Evolutionary conservation across 1,140 invertebrate genomes (phyloP).

Genomic region (Druon quercuslanigerum): DNA sequence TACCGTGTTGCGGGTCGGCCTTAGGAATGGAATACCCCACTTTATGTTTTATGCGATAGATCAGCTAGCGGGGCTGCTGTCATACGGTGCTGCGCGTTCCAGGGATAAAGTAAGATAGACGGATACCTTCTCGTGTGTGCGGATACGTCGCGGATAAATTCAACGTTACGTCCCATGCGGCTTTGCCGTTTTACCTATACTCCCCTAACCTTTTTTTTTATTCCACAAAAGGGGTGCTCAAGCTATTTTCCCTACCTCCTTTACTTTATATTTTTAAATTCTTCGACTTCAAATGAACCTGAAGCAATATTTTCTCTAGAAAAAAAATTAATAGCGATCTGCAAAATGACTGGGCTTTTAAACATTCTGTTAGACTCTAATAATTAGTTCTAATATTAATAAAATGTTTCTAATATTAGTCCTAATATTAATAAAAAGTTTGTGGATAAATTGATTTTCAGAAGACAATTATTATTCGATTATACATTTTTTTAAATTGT

Average conservation of each 20-base stretch:
- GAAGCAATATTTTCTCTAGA: too few species aligned
- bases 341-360: too few species aligned
- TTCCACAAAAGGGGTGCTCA: conserved; percentile 52
- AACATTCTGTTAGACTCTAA: too few species aligned
- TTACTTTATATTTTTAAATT: conserved; percentile 5
- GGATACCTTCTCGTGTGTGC: conserved; percentile 68
- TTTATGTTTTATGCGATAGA: conserved; percentile 76
- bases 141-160: conserved; percentile 72
- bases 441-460: too few species aligned
- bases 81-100: conserved; percentile 69
- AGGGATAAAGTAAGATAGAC: conserved; percentile 75
- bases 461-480: too few species aligned
- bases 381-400: too few species aligned
- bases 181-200: conserved; percentile 71
- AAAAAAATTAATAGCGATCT: too few species aligned
- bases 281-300: background rate
- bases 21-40: conserved; percentile 74
- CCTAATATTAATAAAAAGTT: too few species aligned
- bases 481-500: too few species aligned
- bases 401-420: too few species aligned
- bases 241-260: conserved; percentile 34
- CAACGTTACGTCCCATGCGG: conserved; percentile 67
- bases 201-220: conserved; percentile 44
- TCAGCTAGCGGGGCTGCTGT: conserved; percentile 72
- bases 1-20: conserved; percentile 53